Evolutionary conservation across 2,797 vertebrate genomes (phyloP).

Genomic region (Tamandua tetradactyla): DNA sequence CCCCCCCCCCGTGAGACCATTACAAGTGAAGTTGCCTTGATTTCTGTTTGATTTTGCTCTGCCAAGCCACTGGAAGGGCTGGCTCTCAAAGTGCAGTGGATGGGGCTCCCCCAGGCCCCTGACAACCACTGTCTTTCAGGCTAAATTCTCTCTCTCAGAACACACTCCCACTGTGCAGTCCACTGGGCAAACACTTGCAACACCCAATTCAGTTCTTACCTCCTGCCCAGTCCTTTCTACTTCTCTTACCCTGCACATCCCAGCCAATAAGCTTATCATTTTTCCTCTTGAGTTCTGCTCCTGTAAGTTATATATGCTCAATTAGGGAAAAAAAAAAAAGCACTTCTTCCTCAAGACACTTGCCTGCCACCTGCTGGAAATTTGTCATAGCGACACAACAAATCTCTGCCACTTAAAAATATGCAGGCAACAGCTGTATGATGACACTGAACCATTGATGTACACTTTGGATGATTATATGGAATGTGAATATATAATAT

Average conservation of each 20-base stretch:
- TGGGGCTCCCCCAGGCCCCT: not conserved
- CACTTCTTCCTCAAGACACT: conserved; percentile 37
- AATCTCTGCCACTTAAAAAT: not conserved
- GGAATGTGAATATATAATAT: too few relatives aligned
- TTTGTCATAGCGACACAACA: not conserved
- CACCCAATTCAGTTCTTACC: not conserved
- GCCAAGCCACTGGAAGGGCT: not conserved
- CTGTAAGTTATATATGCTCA: not conserved
- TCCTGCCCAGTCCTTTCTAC: not conserved
- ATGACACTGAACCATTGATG: too few relatives aligned
- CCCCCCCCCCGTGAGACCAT: not conserved
- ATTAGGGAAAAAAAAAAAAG: not conserved
- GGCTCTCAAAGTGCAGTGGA: not conserved
- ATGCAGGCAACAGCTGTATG: too few relatives aligned
- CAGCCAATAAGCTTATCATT: not conserved
- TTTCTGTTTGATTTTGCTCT: not conserved
- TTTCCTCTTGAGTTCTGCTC: not conserved
- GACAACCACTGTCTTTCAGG: not conserved
- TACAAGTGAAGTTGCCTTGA: not conserved
- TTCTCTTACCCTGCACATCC: not conserved
- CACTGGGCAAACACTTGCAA: not conserved
- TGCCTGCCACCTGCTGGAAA: conserved; percentile 76
- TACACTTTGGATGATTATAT: too few relatives aligned
- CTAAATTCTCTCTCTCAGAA: not conserved
- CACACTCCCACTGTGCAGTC: not conserved